Base-by-base conservation (phyloP, 2,113 vertebrate species). In the Hippoglossus stenolepis region DNA sequence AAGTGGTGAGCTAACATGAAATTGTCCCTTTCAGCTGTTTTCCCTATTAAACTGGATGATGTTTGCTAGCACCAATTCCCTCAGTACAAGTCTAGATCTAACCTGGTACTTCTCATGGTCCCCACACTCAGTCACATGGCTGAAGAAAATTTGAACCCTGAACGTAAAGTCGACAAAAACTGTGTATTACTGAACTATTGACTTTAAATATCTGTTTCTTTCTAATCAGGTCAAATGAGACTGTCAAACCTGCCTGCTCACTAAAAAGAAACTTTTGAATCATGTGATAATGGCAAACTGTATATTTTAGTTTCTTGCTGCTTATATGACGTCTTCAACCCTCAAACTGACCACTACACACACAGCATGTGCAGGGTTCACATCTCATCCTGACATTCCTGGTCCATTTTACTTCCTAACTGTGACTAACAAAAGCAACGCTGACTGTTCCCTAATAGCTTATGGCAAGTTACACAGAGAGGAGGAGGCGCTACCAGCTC, bases 401-500 rank as follows among this genome's bases (percentile, higher is more conserved):
- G 73, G 77, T 86, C 64, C 59, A 26, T 68, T 51, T 45, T 64
- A 53, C 18, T 75, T 62, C 28, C 31, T 85, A 54, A 75, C 68
- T 66, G 70, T 79, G 56, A 65, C 83, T 77, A 70, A 75, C 26
- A 75, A 86, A 77, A 69, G 68, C 81, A 79, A 70, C 94, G 91
- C 92, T 68, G 73, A 87, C 78, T 95, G 94, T 94, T 94, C 95
- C 95, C 94, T 95, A 95, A 96, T 93, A 95, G 91, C 93, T 93
- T 91, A 91, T 93, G 94, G 94, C 93, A 95, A 95, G 94, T 87
- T 78, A 79, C 90, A 88, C 92, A 87, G 82, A 95, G 92, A 93
- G 91, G 95, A 93, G 92, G 92, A 94, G 83, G 94, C 95, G 84
- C 92, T 94, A 93, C 95, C 95, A 92, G 76, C 93, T 93, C 91